Base-by-base conservation (phyloP, 2,888 invertebrate species). In the Athalia rosae region DNA sequence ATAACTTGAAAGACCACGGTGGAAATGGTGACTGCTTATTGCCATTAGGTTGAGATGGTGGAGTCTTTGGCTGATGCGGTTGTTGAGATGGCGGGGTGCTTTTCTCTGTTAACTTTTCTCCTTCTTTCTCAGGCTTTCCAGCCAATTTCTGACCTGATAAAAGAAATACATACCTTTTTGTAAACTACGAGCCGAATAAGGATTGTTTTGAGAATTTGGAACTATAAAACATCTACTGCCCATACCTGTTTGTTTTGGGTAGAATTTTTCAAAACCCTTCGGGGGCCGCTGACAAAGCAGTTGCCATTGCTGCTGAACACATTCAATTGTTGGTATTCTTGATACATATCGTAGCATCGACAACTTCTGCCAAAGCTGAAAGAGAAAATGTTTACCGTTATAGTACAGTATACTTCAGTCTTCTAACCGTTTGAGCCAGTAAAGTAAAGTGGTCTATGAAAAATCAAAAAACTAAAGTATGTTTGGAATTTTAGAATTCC, bases 191-290 rank as follows among this genome's bases (percentile, higher is more conserved):
- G 2, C 28, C 28, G 28, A 28, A 28, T n/a, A 2, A 28, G 28
- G 28, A 28, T 28, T 28, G 28, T 28, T 28, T 28, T 28, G 28
- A 28, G 2, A 28, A 28, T 28, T 53, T n/a, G 53, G 8, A 11
- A 53, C n/a, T 53, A n/a, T 53, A 4, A 3, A 53, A 53, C n/a
- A 53, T 53, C 4, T 53, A 53, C n/a, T 53, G 4, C 61, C 61
- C 61, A 15, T 15, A 47, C 64, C 73, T 64, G 66, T 8, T 47
- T 76, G 78, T 59, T 53, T 85, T 84, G 77, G 93, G 85, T 96
- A 98, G 89, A 95, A 98, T 87, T 98, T 98, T 88, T 97, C 98
- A 90, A 98, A 98, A 0, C 98, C 98, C 90, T 97, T 97, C 0
- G 98, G 98, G 11, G 96, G 95, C 85, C 95, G 95, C 84, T 95